These are phyloP conservation scores for Micromesistius poutassou DNA, from an alignment of 2,797 vertebrate genomes.

Conservation along the genomic window DNA sequence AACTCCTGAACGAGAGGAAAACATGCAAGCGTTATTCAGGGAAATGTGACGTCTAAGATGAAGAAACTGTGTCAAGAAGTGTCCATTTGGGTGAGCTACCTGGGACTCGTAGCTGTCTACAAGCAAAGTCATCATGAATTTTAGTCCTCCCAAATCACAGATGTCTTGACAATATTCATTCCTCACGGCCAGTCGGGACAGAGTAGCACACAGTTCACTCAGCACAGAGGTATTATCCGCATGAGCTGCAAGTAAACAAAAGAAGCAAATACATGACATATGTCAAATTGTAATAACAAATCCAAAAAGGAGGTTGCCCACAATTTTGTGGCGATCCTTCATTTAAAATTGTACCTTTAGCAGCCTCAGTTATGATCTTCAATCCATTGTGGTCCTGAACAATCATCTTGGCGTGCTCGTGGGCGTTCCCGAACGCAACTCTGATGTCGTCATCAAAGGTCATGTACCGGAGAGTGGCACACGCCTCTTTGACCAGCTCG, in stretches of 20 bases:
- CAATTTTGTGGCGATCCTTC: background rate
- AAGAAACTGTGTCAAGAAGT: too few species aligned
- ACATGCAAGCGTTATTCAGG: background rate
- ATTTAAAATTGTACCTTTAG: constrained; percentile 75
- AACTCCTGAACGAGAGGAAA: constrained; percentile 75
- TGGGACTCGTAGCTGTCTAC: constrained; percentile 82
- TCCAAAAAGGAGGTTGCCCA: background rate
- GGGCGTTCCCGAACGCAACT: constrained; percentile 86
- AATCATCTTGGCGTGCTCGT: constrained; percentile 89
- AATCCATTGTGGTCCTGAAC: constrained; percentile 85
- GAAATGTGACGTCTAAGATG: background rate
- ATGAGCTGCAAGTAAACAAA: constrained; percentile 71
- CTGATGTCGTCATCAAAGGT: constrained; percentile 93
- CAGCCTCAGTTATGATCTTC: constrained; percentile 84
- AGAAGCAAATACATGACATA: background rate
- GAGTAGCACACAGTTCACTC: constrained; percentile 86
- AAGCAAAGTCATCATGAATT: constrained; percentile 82
- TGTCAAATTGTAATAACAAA: background rate
- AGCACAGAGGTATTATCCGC: constrained; percentile 73
- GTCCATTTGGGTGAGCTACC: constrained; percentile 58
- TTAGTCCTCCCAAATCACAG: constrained; percentile 87
- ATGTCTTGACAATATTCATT: constrained; percentile 98
- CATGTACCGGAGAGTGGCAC: constrained; percentile 80
- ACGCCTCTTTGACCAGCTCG: constrained; percentile 76
- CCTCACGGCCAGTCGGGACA: constrained; percentile 86